Evolutionary conservation across 1,140 invertebrate genomes (phyloP).

Genomic region (Hyposmocoma kahamanoa): DNA sequence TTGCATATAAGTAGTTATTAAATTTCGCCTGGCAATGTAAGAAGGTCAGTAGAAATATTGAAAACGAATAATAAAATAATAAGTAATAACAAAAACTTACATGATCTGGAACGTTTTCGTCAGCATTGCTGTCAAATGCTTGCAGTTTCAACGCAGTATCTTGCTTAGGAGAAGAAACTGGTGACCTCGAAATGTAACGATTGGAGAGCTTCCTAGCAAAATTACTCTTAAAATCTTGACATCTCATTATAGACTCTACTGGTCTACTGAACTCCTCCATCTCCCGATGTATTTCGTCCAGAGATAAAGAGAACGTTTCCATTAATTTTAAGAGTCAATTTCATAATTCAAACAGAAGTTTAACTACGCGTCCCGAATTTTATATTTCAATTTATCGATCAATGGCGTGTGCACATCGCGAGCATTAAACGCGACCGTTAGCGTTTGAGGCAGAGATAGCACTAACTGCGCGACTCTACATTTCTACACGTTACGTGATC

Average conservation of each 20-base stretch:
- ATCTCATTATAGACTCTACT: slow-evolving; percentile 64
- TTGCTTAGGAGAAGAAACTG: slow-evolving; percentile 28
- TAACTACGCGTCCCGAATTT: background rate
- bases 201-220: slow-evolving; percentile 62
- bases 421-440: slow-evolving; percentile 36
- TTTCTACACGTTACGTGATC: background rate
- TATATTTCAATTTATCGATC: background rate
- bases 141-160: slow-evolving; percentile 38
- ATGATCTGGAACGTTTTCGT: slow-evolving; percentile 23
- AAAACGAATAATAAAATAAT: no score
- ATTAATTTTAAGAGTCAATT: background rate
- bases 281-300: no score
- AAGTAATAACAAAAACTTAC: slow-evolving; percentile 37
- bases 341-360: background rate
- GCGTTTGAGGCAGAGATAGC: slow-evolving; percentile 25
- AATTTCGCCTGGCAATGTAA: no score
- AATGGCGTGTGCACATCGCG: slow-evolving; percentile 15
- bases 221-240: slow-evolving; percentile 66
- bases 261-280: slow-evolving; percentile 54
- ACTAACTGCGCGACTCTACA: slow-evolving; percentile 21
- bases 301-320: background rate
- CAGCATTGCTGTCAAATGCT: slow-evolving; percentile 13
- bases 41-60: no score
- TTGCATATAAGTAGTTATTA: no score
- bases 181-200: slow-evolving; percentile 46